Conservation (phyloP, 1,140 invertebrate genomes). For the Drosophila cardini region DNA sequence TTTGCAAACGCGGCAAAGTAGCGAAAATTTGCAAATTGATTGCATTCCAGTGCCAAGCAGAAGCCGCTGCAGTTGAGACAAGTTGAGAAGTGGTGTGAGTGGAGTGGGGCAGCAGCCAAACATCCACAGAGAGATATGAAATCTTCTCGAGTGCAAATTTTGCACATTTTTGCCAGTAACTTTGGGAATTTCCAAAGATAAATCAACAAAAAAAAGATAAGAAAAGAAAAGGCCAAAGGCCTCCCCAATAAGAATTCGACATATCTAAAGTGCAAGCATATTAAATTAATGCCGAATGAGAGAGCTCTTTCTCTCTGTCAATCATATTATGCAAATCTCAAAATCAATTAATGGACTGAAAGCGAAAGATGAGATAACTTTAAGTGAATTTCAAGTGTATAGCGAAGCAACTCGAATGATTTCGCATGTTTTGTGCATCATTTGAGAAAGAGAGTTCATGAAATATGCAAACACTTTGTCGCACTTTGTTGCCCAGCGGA, state of each 20-base stretch:
- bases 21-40: slow-evolving; percentile 84
- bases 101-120: slow-evolving; percentile 44
- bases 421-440: slow-evolving; percentile 53
- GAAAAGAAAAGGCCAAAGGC: slow-evolving; percentile 30
- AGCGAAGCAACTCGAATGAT: slow-evolving; percentile 15
- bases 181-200: slow-evolving; percentile 58
- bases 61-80: slow-evolving; percentile 12
- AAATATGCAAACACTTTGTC: slow-evolving; percentile 66
- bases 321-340: slow-evolving; percentile 70
- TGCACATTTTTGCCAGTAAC: slow-evolving; percentile 67
- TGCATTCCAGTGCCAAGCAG: slow-evolving; percentile 78
- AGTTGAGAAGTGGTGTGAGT: background rate
- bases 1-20: slow-evolving; percentile 82
- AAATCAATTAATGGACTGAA: slow-evolving; percentile 54
- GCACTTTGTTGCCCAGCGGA: slow-evolving; percentile 55
- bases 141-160: slow-evolving; percentile 65
- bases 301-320: slow-evolving; percentile 19
- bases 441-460: slow-evolving; percentile 51
- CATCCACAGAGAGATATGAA: slow-evolving; percentile 44
- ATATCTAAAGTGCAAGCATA: slow-evolving; percentile 49
- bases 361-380: slow-evolving; percentile 29
- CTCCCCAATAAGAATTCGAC: slow-evolving; percentile 20
- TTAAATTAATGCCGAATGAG: slow-evolving; percentile 50
- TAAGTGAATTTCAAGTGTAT: slow-evolving; percentile 53
- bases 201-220: slow-evolving; percentile 20